Evolutionary conservation across 2,888 invertebrate species (phyloP), one percentile per base, ranked within the genome.

Genomic region (Cactoblastis cactorum): DNA sequence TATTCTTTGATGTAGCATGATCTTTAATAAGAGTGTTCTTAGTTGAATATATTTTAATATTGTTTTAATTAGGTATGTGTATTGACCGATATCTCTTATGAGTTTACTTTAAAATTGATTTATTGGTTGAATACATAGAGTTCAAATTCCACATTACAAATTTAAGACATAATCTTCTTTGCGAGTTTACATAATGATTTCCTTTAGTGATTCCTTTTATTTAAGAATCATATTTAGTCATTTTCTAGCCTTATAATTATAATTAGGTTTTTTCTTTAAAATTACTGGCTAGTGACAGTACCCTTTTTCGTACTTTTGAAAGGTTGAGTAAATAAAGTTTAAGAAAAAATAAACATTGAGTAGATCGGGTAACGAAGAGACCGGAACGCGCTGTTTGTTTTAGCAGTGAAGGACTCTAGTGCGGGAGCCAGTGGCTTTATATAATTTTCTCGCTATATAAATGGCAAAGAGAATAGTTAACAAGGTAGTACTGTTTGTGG

Each of bases 301-400:
- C 3, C 18, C 33, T 35, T 38, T 18, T 19, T 3, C 19, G 11
- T 18, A 19, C 14, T 3, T n/a, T 22, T 41, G 8, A 43, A 43
- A 15, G 22, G n/a, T 12, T 11, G 1, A 17, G 43, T 43, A 17
- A 43, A 43, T 32, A 43, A 43, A 32, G 24, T 43, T 32, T 43
- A 32, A n/a, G 28, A 43, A 43, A 33, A 48, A 46, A 46, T 46
- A 49, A 19, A 46, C 49, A 45, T 11, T 37, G 37, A 24, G 41
- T 17, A 47, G 34, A 49, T 18, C 53, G 58, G 63, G 71, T 80
- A 80, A 80, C 80, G 77, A 80, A 66, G 68, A 60, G 65, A 67
- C 80, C 80, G 80, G 80, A 80, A 79, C 76, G 69, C 74, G 57
- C 53, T 74, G 69, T 75, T 74, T 71, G 74, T 61, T 56, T 54